These are phyloP conservation scores for Opisthocomus hoazin DNA, from an alignment of 2,113 vertebrate genomes.

Conservation along the genomic window DNA sequence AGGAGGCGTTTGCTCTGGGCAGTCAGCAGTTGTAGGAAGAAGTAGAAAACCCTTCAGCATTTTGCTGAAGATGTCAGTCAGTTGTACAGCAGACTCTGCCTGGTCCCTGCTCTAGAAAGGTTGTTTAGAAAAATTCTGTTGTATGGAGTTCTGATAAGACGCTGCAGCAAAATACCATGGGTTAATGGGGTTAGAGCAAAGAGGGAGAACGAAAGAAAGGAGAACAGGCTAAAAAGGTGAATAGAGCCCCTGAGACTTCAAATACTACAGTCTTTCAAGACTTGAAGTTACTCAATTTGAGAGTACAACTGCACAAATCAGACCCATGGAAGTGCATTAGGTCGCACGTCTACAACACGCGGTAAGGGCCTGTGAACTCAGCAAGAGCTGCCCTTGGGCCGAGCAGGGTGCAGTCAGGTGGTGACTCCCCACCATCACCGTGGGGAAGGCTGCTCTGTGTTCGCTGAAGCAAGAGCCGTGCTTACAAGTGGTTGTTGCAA, in stretches of 20 bases:
- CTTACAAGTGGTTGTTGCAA: background rate
- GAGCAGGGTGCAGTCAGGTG: fast-evolving
- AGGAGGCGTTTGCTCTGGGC: background rate
- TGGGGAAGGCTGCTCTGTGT: background rate
- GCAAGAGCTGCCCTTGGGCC: fast-evolving
- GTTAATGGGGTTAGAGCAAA: background rate
- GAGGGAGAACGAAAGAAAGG: background rate
- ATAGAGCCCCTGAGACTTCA: background rate
- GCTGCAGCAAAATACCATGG: background rate
- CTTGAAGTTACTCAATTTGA: background rate
- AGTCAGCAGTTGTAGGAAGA: background rate
- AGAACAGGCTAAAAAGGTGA: background rate
- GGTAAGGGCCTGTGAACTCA: background rate
- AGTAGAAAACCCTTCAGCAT: background rate
- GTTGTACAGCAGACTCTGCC: background rate
- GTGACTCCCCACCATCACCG: fast-evolving
- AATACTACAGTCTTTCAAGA: background rate
- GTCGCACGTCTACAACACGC: fast-evolving
- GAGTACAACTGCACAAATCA: background rate
- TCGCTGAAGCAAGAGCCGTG: fast-evolving
- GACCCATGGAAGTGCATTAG: background rate
- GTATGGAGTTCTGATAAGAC: background rate
- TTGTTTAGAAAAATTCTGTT: background rate
- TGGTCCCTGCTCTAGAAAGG: background rate
- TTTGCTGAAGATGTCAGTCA: background rate